Conservation (phyloP, 2,113 vertebrate genomes). For the Gambusia affinis region DNA sequence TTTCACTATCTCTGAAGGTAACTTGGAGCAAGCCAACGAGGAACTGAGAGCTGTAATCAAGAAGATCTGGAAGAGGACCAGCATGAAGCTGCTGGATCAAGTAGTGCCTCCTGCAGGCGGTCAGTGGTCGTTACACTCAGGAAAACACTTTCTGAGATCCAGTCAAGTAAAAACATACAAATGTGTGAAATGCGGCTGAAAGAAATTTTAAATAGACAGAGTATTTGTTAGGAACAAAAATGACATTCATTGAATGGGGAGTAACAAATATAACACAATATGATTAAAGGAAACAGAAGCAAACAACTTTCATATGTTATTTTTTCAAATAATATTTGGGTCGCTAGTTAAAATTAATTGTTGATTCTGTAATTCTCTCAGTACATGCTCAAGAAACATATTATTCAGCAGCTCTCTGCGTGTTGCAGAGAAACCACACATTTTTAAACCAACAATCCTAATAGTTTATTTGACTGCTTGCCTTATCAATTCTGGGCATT, state of each 20-base stretch:
- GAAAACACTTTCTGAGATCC: background rate
- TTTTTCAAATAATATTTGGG: too few relatives aligned
- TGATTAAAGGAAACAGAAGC: background rate
- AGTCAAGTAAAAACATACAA: background rate
- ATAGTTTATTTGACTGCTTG: too few relatives aligned
- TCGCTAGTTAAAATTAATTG: too few relatives aligned
- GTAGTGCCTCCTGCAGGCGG: conserved; percentile 97
- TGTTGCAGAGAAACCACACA: too few relatives aligned
- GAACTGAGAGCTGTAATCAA: conserved; percentile 96
- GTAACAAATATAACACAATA: background rate
- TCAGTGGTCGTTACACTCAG: conserved; percentile 78
- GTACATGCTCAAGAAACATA: too few relatives aligned
- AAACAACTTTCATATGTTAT: too few relatives aligned
- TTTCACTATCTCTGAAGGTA: conserved; percentile 79
- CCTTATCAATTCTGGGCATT: too few relatives aligned
- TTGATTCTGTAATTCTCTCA: too few relatives aligned
- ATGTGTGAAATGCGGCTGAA: background rate
- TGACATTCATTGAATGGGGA: background rate
- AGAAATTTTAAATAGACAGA: background rate
- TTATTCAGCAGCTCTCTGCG: too few relatives aligned
- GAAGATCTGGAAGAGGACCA: conserved; percentile 99
- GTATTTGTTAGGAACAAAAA: background rate
- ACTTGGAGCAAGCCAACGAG: conserved; percentile 98
- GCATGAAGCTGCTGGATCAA: conserved; percentile 98
- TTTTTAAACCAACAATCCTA: too few relatives aligned